Evolutionary conservation across 2,888 invertebrate genomes (phyloP).

Genomic region (Hirtodrosophila trivittata): DNA sequence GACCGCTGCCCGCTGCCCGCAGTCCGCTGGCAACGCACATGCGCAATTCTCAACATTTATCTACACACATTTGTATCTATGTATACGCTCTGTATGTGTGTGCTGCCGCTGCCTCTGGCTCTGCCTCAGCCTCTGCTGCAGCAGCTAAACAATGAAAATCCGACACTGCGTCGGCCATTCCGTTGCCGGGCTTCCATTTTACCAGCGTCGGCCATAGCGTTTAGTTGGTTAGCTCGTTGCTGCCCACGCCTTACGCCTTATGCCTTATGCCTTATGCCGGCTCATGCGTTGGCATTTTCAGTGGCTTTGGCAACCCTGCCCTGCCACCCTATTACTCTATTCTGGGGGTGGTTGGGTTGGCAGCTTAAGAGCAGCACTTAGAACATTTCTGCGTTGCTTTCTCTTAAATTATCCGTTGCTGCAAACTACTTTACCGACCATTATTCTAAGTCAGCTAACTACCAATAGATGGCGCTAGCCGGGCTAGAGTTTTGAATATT

Average conservation of each 20-base stretch:
- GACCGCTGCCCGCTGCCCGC: neutral
- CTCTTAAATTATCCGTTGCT: slow-evolving; percentile 73
- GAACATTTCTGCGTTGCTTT: slow-evolving; percentile 38
- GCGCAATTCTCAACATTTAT: slow-evolving; percentile 47
- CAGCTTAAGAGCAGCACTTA: slow-evolving; percentile 48
- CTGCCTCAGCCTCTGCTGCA: slow-evolving; percentile 5
- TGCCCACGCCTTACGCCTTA: slow-evolving; percentile 50
- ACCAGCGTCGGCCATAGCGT: slow-evolving; percentile 71
- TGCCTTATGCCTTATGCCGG: neutral
- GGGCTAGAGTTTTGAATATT: neutral
- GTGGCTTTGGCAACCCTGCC: slow-evolving; percentile 54
- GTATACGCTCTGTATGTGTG: slow-evolving; percentile 21
- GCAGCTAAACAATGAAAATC: slow-evolving; percentile 61
- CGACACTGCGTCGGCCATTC: slow-evolving; percentile 60
- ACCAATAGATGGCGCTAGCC: slow-evolving; percentile 66
- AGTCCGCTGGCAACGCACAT: slow-evolving; percentile 42
- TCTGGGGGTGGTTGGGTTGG: neutral
- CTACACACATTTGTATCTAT: slow-evolving; percentile 18
- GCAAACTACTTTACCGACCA: slow-evolving; percentile 68
- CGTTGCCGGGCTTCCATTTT: slow-evolving; percentile 69
- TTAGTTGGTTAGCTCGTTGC: slow-evolving; percentile 49
- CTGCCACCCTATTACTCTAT: slow-evolving; percentile 26
- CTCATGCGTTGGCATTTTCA: slow-evolving; percentile 25
- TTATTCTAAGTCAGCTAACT: slow-evolving; percentile 34
- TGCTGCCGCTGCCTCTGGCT: neutral